Evolutionary conservation across 2,797 vertebrate species (phyloP), one percentile per base, ranked within the genome.

Genomic region (Mycteria americana): DNA sequence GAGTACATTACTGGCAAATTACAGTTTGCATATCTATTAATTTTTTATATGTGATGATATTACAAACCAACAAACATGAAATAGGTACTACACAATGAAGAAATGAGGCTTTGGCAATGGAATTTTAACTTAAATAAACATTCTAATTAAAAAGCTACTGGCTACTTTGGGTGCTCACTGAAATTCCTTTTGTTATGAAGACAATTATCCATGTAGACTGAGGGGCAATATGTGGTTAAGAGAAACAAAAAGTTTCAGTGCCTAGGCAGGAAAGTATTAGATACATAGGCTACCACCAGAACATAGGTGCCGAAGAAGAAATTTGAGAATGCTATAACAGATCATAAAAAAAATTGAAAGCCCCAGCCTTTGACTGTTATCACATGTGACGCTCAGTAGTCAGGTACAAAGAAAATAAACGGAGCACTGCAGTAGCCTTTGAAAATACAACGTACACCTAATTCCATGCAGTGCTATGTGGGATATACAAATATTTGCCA

Each of bases 1-100:
- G 57, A 92, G 39, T 68, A 97, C 60, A 94, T 91, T 41, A 91
- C 56, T 41, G 63, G 41, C 50, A 95, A 89, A 92, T 72, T 39
- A 63, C 48, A 57, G 69, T 59, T 90, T 56, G 31, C 13, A 37
- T 18, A 76, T 37, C 3, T 12, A 60, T 75, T 69, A 1, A 10
- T 64, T 64, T 57, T 85, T 68, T 8, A 19, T 37, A 68, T 9
- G 46, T 33, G 68, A 81, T 37, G 56, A 24, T 37, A 67, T 57
- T 83, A 77, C 78, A 89, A 88, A 83, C 16, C 37, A 75, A 41
- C 46, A 70, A 80, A 77, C 79, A 92, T 1, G 16, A 74, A 41
- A 53, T 2, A 53, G 10, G 23, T 51, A 54, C 43, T 59, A 54
- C 27, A 50, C 5, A 68, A 37, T 30, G 60, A 88, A 89, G 57